Percentiles rank a stretch among this genome's conserved stretches.
Conservation (phyloP, 2,888 invertebrate genomes). For the Tenthredo amoena region DNA sequence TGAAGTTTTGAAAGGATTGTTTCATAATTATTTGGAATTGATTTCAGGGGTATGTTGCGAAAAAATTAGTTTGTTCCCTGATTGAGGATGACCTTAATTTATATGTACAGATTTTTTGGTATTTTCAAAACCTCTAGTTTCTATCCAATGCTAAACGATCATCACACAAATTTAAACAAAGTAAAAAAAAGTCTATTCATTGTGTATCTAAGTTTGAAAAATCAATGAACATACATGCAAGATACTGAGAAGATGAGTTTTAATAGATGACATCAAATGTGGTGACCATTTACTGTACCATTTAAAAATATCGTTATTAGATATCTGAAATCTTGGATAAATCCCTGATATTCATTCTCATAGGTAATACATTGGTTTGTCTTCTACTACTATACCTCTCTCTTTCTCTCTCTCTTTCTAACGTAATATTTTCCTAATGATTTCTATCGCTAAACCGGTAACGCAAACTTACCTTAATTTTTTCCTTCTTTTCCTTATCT, state of each 20-base stretch:
- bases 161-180: not conserved
- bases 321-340: not conserved
- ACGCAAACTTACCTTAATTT: constrained; percentile 77
- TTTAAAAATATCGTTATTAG: constrained; percentile 6
- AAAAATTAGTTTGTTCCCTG: too few relatives aligned
- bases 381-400: not conserved
- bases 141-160: not conserved
- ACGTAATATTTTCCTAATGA: not conserved
- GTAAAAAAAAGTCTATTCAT: not conserved
- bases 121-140: constrained; percentile 1
- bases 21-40: too few relatives aligned
- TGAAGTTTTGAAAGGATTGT: too few relatives aligned
- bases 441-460: not conserved
- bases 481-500: constrained; percentile 78
- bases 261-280: not conserved
- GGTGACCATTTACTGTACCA: not conserved
- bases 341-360: not conserved
- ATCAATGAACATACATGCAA: constrained; percentile 35
- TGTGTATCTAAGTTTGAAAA: constrained; percentile 1
- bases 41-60: too few relatives aligned
- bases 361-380: not conserved
- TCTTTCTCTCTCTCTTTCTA: not conserved
- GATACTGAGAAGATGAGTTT: constrained; percentile 9
- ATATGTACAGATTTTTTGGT: not conserved
- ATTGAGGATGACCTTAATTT: too few relatives aligned